Percentiles rank a stretch among this genome's conserved stretches.
phyloP scores from a whole-genome alignment of 2,113 vertebrate genomes.

The Esox niger region DNA sequence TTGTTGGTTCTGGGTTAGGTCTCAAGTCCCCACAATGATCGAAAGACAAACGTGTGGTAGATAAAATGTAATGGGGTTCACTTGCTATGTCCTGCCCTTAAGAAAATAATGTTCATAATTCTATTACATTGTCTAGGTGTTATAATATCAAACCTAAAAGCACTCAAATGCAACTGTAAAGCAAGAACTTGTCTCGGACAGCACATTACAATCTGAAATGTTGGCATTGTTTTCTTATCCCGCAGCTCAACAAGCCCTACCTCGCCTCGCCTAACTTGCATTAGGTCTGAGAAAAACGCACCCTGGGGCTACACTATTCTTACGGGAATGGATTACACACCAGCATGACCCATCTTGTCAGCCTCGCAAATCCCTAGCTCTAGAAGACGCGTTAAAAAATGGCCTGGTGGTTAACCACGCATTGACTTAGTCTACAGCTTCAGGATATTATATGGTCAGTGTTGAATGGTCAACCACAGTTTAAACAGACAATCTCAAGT shows the following conservation, averaged over 20 bases:
- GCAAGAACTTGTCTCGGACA: constrained; percentile 6
- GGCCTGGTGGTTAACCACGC: no score
- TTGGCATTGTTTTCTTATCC: not conserved
- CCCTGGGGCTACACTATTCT: constrained; percentile 27
- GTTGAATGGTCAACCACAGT: no score
- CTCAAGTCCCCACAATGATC: no score
- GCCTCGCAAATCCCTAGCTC: not conserved
- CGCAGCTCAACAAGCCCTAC: constrained; percentile 9
- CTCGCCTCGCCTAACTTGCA: not conserved
- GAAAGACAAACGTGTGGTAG: no score
- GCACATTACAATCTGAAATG: no score
- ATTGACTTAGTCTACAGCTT: no score
- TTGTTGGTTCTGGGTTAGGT: no score
- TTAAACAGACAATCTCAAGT: no score
- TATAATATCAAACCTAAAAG: not conserved
- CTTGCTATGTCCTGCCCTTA: not conserved
- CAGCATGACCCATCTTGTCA: constrained; percentile 45
- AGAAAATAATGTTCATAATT: constrained; percentile 13
- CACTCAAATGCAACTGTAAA: constrained; percentile 16
- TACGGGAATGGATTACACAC: constrained; percentile 38
- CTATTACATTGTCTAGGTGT: constrained; percentile 30
- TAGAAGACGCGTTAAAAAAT: not conserved
- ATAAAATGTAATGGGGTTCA: no score
- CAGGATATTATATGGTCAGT: no score
- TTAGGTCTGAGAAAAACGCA: not conserved